These are phyloP conservation scores for Pentamera pediparva DNA, from an alignment of 53 echinoderm and acorn worm genomes.

Conservation along the genomic window DNA sequence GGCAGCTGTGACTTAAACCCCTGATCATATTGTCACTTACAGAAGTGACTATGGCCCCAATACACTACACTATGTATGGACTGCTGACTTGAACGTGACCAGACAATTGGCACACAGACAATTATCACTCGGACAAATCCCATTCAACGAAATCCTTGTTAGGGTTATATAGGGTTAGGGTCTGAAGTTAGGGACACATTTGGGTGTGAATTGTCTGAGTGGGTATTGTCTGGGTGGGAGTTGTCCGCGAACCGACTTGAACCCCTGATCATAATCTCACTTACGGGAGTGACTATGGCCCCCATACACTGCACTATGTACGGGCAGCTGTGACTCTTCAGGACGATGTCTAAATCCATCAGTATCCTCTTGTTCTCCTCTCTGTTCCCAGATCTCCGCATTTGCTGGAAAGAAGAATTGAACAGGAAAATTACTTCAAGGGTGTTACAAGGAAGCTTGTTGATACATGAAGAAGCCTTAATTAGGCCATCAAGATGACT, in stretches of 20 bases:
- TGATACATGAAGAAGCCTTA: neutral
- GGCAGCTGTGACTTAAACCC: constrained; percentile 95
- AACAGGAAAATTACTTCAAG: constrained; percentile 21
- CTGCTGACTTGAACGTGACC: constrained; percentile 86
- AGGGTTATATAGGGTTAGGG: no score
- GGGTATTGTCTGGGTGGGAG: no score
- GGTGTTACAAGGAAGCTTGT: neutral
- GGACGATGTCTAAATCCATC: constrained; percentile 95
- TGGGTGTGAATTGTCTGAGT: no score
- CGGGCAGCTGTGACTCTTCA: constrained; percentile 97
- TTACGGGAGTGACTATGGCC: constrained; percentile 93
- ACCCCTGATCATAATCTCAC: constrained; percentile 74
- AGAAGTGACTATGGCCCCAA: constrained; percentile 92
- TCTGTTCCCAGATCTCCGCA: constrained; percentile 99
- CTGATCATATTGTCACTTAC: constrained; percentile 82
- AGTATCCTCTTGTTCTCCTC: constrained; percentile 92
- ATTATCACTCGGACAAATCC: no score
- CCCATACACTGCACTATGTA: constrained; percentile 99
- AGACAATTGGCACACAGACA: no score
- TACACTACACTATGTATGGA: constrained; percentile 98
- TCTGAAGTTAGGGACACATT: no score
- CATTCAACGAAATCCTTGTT: no score
- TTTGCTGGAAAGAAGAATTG: constrained; percentile 61
- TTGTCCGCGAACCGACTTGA: no score
- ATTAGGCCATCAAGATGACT: no score